A percentile compares a stretch with the other conserved stretches of the same genome.
Evolutionary conservation across 2,113 vertebrate species (phyloP).

Genomic region (Pseudopipra pipra): DNA sequence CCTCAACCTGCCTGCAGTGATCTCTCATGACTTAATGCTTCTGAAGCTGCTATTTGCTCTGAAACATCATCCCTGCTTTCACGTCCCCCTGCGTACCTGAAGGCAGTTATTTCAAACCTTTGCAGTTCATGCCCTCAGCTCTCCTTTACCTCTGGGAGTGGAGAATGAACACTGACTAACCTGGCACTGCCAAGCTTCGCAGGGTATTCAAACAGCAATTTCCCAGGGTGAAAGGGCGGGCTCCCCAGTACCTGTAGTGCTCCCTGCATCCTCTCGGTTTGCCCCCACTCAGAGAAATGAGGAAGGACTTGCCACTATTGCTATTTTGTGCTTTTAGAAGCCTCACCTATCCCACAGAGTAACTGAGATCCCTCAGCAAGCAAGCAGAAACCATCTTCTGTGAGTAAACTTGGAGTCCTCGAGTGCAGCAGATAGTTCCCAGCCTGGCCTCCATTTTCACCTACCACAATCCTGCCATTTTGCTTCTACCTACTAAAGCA

Average conservation of each 20-base stretch:
- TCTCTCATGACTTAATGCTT: neutral
- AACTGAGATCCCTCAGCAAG: neutral
- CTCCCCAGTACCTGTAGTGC: neutral
- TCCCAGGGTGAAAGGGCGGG: too few relatives aligned
- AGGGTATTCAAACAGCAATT: neutral
- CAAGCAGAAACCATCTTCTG: neutral
- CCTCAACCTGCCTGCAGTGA: neutral
- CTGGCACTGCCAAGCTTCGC: neutral
- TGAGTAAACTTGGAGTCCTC: neutral
- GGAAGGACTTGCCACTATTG: neutral
- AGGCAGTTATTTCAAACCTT: neutral
- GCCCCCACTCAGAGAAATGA: neutral
- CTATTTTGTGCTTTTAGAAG: neutral
- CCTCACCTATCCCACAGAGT: neutral
- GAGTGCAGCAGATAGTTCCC: neutral
- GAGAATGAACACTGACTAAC: neutral
- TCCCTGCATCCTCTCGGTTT: neutral
- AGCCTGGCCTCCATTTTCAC: neutral
- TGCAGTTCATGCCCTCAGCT: neutral
- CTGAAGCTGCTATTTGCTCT: neutral
- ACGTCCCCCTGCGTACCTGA: accelerated
- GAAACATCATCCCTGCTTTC: neutral
- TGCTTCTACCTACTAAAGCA: neutral
- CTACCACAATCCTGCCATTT: neutral
- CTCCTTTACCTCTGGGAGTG: neutral